Evolutionary conservation across 1,140 invertebrate genomes (phyloP).

Genomic region (Bombus soroeensis): DNA sequence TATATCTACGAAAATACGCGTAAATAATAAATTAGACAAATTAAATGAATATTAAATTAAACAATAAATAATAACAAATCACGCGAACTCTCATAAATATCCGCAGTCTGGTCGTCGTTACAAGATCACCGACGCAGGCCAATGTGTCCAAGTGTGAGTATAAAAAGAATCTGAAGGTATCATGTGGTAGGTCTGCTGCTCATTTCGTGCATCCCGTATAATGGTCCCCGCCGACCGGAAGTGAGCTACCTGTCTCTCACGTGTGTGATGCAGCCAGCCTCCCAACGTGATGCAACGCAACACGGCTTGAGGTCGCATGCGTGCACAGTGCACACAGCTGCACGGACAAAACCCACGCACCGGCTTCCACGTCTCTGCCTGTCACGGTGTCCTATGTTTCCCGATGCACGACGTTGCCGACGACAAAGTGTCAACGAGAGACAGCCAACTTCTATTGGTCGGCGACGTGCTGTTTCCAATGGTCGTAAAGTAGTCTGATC

Average conservation of each 20-base stretch:
- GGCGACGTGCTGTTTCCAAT: not conserved
- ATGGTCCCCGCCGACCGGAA: constrained; percentile 74
- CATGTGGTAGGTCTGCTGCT: constrained; percentile 21
- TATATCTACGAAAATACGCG: too few relatives aligned
- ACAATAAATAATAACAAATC: too few relatives aligned
- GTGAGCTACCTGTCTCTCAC: constrained; percentile 82
- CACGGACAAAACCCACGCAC: constrained; percentile 4
- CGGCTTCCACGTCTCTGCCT: not conserved
- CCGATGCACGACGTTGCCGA: not conserved
- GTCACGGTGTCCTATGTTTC: not conserved
- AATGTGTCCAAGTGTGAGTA: too few relatives aligned
- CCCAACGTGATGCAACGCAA: constrained; percentile 58
- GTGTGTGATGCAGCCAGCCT: constrained; percentile 79
- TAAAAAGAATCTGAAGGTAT: not conserved
- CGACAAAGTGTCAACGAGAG: not conserved
- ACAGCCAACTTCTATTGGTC: not conserved
- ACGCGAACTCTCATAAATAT: too few relatives aligned
- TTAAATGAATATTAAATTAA: too few relatives aligned
- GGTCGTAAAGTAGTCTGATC: not conserved
- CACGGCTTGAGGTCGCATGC: constrained; percentile 11
- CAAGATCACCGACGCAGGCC: too few relatives aligned
- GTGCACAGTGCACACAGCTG: constrained; percentile 24
- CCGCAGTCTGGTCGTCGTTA: too few relatives aligned
- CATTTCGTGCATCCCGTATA: constrained; percentile 56
- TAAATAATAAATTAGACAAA: too few relatives aligned